Percentiles rank a stretch among this genome's conserved stretches.
These are phyloP conservation scores for Charadrius vociferus DNA, from an alignment of 2,113 vertebrate species.

Conservation along the genomic window DNA sequence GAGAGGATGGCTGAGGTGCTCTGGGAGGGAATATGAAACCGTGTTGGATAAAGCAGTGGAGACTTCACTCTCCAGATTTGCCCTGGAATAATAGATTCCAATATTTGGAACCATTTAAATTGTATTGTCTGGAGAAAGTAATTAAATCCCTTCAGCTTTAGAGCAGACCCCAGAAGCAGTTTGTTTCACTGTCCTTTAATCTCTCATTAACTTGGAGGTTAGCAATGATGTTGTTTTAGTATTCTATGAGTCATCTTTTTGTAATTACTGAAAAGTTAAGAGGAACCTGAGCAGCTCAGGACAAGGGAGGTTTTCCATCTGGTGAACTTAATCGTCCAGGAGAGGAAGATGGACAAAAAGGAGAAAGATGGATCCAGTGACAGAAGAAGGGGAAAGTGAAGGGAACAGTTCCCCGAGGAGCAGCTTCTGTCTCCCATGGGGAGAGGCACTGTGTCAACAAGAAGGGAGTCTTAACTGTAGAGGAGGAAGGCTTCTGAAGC, in stretches of 20 bases:
- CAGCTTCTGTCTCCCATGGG: not conserved
- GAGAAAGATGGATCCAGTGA: fast-evolving
- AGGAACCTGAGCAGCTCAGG: not conserved
- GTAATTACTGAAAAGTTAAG: not conserved
- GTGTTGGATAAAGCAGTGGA: not conserved
- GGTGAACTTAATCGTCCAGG: not conserved
- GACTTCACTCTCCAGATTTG: not conserved
- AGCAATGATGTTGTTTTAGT: too few relatives aligned
- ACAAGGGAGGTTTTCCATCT: not conserved
- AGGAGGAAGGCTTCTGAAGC: not conserved
- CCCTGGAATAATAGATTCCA: not conserved
- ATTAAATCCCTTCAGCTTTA: not conserved
- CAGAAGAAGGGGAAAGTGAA: not conserved
- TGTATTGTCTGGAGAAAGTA: not conserved
- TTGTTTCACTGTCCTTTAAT: not conserved
- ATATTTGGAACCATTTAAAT: not conserved
- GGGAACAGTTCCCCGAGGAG: not conserved
- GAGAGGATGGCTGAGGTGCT: too few relatives aligned
- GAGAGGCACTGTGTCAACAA: not conserved
- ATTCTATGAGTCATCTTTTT: not conserved
- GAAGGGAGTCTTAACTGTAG: not conserved
- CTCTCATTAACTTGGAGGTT: not conserved
- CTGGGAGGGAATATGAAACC: not conserved
- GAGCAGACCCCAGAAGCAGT: not conserved
- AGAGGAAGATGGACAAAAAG: not conserved